Evolutionary conservation across 2,888 invertebrate species (phyloP), one percentile per base, ranked within the genome.

Genomic region (Thumatha senex): DNA sequence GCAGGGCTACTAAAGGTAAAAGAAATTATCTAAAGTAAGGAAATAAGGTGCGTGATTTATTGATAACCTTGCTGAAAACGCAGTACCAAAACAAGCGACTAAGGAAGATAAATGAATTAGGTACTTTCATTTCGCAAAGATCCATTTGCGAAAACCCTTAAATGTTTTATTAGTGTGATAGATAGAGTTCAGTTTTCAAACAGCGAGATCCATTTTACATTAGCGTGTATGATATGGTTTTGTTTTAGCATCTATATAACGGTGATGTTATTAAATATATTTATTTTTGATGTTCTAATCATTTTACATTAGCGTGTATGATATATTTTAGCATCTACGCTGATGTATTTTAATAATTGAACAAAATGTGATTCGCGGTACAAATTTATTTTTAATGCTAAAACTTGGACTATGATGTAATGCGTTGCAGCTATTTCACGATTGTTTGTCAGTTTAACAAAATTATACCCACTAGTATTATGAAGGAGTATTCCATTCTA

Each of bases 101-200:
- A 86, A 84, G 80, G 82, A 86, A 88, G 86, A 88, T 85, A 84
- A 86, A 88, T 88, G 86, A 85, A 83, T 84, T 84, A 24, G 18
- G 18, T 24, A 84, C 82, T 81, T 80, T 76, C 79, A 77, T 78
- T 78, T 78, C 74, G 73, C 69, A 60, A 67, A 70, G 63, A 74
- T 65, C 76, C 76, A 78, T 81, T 80, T 77, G 63, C 63, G 67
- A 69, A 65, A 67, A 64, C 61, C 59, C 51, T 70, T 10, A 70
- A 67, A 65, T 64, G 64, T 54, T 74, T 66, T 73, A 67, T 67
- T 62, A 72, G 65, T 61, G 61, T 58, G 61, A 56, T 67, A 67
- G 67, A 70, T 68, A 56, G 54, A 48, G 49, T 58, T 54, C 50
- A 34, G 51, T 46, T 49, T 15, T 50, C 48, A 61, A 61, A 63